A percentile compares a stretch with the other conserved stretches of the same genome.
These are phyloP conservation scores for Beroe forskalii DNA, from an alignment of 37 sponge, comb jelly and placozoan species.

Conservation along the genomic window DNA sequence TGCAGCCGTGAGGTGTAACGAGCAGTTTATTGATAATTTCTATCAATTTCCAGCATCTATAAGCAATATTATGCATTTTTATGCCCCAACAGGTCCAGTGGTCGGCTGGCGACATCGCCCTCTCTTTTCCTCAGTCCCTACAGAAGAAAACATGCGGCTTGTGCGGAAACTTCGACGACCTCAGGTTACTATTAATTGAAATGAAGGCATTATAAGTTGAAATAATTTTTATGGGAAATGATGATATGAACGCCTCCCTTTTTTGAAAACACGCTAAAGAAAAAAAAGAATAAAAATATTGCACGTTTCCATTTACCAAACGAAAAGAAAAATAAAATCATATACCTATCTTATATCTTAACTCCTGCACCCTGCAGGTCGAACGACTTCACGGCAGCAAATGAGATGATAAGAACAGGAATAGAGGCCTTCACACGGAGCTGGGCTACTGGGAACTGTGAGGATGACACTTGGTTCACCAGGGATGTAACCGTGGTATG, in stretches of 20 bases:
- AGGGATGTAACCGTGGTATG: not conserved
- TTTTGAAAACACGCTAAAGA: too few species aligned
- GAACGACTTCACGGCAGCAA: constrained; percentile 24
- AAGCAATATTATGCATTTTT: not conserved
- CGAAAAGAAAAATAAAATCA: too few species aligned
- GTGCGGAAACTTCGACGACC: constrained; percentile 54
- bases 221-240: too few species aligned
- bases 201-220: too few species aligned
- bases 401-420: not conserved
- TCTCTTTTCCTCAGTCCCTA: not conserved
- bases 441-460: not conserved
- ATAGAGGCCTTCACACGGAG: constrained; percentile 1
- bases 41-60: too few species aligned
- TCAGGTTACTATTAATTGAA: not conserved
- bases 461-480: not conserved
- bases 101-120: not conserved
- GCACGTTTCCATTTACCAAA: too few species aligned
- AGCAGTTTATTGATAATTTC: too few species aligned
- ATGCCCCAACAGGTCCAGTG: not conserved
- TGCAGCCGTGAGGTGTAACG: too few species aligned
- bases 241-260: too few species aligned
- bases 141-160: constrained; percentile 44
- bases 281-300: too few species aligned
- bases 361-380: constrained; percentile 6
- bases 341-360: too few species aligned